Conservation (phyloP, 1,140 invertebrate genomes). For the Trichoplusia ni region DNA sequence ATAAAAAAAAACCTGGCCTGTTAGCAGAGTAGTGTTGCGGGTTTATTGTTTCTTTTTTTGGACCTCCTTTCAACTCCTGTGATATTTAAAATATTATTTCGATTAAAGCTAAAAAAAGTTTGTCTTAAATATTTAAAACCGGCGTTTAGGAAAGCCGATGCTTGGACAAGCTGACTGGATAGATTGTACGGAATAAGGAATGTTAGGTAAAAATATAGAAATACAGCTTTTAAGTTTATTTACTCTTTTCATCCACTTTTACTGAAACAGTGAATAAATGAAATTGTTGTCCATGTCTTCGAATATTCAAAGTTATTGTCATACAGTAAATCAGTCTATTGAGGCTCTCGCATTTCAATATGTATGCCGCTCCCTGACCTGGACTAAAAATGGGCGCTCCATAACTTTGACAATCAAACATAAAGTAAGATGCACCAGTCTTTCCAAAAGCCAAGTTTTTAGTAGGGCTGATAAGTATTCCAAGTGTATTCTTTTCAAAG, state of each 20-base stretch:
- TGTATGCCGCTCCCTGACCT: slow-evolving; percentile 81
- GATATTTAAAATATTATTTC: too few species aligned
- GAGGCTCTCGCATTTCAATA: slow-evolving; percentile 83
- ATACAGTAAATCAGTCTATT: slow-evolving; percentile 84
- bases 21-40: too few species aligned
- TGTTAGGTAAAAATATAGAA: neutral
- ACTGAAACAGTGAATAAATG: slow-evolving; percentile 62
- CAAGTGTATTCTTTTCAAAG: slow-evolving; percentile 80
- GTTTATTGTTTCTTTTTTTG: too few species aligned
- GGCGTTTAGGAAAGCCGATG: too few species aligned
- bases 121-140: too few species aligned
- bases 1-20: too few species aligned
- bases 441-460: slow-evolving; percentile 83
- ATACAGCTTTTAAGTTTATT: slow-evolving; percentile 62
- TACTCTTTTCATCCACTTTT: slow-evolving; percentile 54
- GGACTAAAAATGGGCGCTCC: slow-evolving; percentile 83
- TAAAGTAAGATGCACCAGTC: slow-evolving; percentile 82
- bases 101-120: too few species aligned
- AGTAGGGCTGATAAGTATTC: slow-evolving; percentile 80
- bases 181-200: neutral
- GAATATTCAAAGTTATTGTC: slow-evolving; percentile 80
- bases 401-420: slow-evolving; percentile 84
- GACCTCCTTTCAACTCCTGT: too few species aligned
- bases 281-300: slow-evolving; percentile 68
- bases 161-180: too few species aligned